These are phyloP conservation scores for Drosophila grimshawi DNA, from an alignment of 1,140 invertebrate genomes.

Conservation along the genomic window DNA sequence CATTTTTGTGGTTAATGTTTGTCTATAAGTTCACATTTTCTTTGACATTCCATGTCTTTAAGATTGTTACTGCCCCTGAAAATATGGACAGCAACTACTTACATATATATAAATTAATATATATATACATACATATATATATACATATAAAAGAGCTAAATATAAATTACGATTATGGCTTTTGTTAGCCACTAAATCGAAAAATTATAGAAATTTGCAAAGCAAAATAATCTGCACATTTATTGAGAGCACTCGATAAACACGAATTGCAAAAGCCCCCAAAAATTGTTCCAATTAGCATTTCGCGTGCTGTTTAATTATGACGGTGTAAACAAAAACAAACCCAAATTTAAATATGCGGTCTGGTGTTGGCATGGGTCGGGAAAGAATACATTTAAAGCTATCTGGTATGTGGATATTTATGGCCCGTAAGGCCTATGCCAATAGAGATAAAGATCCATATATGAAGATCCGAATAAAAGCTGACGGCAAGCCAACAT, in stretches of 20 bases:
- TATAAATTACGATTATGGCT: conserved; percentile 15
- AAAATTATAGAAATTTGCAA: conserved; percentile 41
- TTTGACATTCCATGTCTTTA: conserved; percentile 67
- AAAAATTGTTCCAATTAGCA: conserved; percentile 18
- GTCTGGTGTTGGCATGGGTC: conserved; percentile 34
- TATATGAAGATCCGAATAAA: conserved; percentile 41
- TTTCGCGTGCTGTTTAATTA: background rate
- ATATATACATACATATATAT: conserved; percentile 16
- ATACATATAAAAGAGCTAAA: conserved; percentile 10
- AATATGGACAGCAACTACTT: conserved; percentile 26
- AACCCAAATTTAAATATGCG: conserved; percentile 14
- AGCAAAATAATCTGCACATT: background rate
- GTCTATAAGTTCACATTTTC: conserved; percentile 58
- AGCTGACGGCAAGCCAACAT: conserved; percentile 35
- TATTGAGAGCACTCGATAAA: background rate
- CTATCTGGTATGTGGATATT: conserved; percentile 1
- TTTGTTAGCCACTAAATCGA: conserved; percentile 63
- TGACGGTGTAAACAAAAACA: conserved; percentile 31
- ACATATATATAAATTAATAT: background rate
- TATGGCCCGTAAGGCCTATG: background rate
- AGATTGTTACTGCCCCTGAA: conserved; percentile 45
- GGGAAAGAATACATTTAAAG: conserved; percentile 12
- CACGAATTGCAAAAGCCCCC: background rate
- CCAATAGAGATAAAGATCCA: conserved; percentile 16
- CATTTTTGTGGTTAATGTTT: conserved; percentile 45